Evolutionary conservation across 2,888 invertebrate species (phyloP), one percentile per base, ranked within the genome.

Genomic region (Chironomus riparius): DNA sequence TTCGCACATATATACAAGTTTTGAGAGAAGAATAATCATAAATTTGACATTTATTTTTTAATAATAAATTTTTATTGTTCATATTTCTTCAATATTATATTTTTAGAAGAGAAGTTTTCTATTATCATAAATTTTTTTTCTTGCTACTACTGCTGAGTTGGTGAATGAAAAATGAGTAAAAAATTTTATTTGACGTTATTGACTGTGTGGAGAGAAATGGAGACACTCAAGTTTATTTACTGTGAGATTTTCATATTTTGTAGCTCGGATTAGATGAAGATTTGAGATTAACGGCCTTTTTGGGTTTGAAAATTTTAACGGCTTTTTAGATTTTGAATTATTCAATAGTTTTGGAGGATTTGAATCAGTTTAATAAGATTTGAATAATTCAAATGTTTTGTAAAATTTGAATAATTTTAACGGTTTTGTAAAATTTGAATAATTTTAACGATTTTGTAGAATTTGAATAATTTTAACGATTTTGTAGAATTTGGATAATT

Each of bases 21-120:
- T 50, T 18, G 18, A 56, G 56, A 18, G 69, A 56, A 47, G 21
- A 76, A 76, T 69, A 76, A 69, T 76, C 68, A 69, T 76, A 76
- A 76, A 76, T 76, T 76, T 76, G 76, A 76, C 76, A 76, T 76
- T 76, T 76, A 76, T 76, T 68, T 76, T 76, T 76, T 76, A 76
- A 76, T 76, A 76, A 76, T 76, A 76, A 76, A 76, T 76, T 76
- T 76, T 76, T 76, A 76, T 76, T 76, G 69, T 76, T 76, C 68
- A 56, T 69, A 56, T 68, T 72, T 47, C 24, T 65, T 65, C 65
- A 21, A 13, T 65, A 15, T 56, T 56, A 56, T 56, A 56, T 56
- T 56, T 56, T 18, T 56, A 56, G 15, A 15, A 50, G 48, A 12
- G n/a, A 48, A 48, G 48, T 48, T 48, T 48, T 48, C 48, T 48